Evolutionary conservation across 2,797 vertebrate species (phyloP).

Genomic region (Lagorchestes hirsutus): DNA sequence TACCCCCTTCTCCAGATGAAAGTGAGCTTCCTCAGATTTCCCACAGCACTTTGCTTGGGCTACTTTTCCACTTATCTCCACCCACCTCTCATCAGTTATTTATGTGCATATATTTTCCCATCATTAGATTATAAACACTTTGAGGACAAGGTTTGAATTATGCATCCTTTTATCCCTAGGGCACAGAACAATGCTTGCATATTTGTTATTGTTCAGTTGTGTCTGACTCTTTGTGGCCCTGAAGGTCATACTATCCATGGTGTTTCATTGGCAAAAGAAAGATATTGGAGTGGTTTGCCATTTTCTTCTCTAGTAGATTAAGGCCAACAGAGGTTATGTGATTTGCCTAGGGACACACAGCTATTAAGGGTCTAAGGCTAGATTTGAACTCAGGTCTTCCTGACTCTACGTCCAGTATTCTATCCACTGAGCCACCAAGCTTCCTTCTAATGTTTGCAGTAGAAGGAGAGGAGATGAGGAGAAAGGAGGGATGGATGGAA

Average conservation of each 20-base stretch:
- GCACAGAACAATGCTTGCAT: not conserved
- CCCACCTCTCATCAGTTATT: not conserved
- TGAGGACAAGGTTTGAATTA: not conserved
- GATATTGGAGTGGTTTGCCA: not conserved
- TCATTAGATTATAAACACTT: not conserved
- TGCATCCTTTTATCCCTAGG: not conserved
- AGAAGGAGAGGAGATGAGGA: not conserved
- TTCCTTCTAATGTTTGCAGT: not conserved
- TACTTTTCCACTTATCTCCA: not conserved
- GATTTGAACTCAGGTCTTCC: not conserved
- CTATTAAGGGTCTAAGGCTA: not conserved
- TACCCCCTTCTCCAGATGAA: not conserved
- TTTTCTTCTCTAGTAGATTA: not conserved
- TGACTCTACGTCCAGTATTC: not conserved
- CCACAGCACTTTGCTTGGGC: not conserved
- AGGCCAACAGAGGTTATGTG: too few species aligned
- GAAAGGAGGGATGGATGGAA: not conserved
- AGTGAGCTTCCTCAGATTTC: not conserved
- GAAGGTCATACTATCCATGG: not conserved
- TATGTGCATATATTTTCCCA: not conserved
- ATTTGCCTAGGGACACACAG: not conserved
- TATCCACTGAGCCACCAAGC: not conserved
- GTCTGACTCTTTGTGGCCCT: not conserved
- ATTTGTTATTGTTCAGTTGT: not conserved
- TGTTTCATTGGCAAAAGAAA: not conserved